A percentile compares a stretch with the other conserved stretches of the same genome.
phyloP scores from a whole-genome alignment of 2,888 invertebrate species.

The Amphipyra berbera region DNA sequence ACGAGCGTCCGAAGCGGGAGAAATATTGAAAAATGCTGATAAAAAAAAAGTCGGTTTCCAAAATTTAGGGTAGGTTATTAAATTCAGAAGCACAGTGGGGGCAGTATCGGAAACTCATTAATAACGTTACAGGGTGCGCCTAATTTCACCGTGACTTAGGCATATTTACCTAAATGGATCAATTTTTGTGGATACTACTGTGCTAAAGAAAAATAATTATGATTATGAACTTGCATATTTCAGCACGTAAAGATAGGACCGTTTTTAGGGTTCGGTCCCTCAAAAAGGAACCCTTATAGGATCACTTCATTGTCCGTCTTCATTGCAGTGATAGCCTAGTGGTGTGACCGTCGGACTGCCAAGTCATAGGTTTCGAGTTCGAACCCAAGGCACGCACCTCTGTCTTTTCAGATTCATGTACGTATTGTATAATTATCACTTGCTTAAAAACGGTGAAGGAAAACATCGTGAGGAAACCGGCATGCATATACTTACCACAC shows the following conservation, averaged over 20 bases:
- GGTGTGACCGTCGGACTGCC: too few relatives aligned
- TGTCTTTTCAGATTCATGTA: too few relatives aligned
- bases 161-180: slow-evolving; percentile 77
- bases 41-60: slow-evolving; percentile 70
- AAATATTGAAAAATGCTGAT: slow-evolving; percentile 61
- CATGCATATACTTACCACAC: too few relatives aligned
- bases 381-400: too few relatives aligned
- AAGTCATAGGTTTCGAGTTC: too few relatives aligned
- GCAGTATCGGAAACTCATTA: slow-evolving; percentile 88
- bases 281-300: too few relatives aligned
- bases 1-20: slow-evolving; percentile 21
- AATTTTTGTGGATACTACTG: slow-evolving; percentile 70
- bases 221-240: slow-evolving; percentile 42
- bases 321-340: too few relatives aligned
- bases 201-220: slow-evolving; percentile 53
- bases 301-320: too few relatives aligned
- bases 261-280: too few relatives aligned
- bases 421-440: too few relatives aligned
- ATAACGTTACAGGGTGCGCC: slow-evolving; percentile 83
- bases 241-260: neutral
- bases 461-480: too few relatives aligned
- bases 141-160: slow-evolving; percentile 82
- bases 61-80: slow-evolving; percentile 76
- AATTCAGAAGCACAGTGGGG: slow-evolving; percentile 71
- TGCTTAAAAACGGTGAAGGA: too few relatives aligned